Percentiles rank a stretch among this genome's conserved stretches.
Conservation (phyloP, 2,797 vertebrate genomes). For the Xiphorhynchus erythropygius region DNA sequence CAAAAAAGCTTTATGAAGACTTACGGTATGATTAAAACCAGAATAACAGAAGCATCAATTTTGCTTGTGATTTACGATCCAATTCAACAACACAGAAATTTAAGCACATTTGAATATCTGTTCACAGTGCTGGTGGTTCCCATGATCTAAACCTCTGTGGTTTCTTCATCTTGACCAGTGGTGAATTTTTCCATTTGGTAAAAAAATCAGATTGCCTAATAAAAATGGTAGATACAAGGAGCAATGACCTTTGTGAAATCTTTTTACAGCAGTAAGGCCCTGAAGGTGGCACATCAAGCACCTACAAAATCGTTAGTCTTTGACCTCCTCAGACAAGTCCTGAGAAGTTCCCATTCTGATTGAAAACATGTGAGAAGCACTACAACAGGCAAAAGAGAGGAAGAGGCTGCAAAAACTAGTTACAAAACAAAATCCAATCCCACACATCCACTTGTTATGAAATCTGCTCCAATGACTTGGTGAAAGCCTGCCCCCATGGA, state of each 20-base stretch:
- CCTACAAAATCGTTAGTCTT: neutral
- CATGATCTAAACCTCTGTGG: neutral
- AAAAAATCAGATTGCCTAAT: neutral
- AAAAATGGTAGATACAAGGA: neutral
- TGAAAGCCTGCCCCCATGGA: neutral
- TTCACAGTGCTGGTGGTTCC: neutral
- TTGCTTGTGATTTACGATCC: neutral
- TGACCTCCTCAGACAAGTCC: neutral
- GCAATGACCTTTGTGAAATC: neutral
- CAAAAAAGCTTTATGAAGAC: neutral
- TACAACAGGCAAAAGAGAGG: neutral
- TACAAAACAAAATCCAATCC: neutral
- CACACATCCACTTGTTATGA: neutral
- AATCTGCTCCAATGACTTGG: neutral
- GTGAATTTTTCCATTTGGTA: neutral
- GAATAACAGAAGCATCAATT: neutral
- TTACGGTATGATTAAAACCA: neutral
- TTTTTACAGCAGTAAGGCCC: neutral
- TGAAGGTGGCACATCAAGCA: neutral
- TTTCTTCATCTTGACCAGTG: neutral
- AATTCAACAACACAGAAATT: neutral
- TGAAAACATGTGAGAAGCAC: neutral
- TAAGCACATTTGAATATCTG: neutral
- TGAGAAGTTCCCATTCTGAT: neutral
- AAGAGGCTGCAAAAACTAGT: neutral